A percentile compares a stretch with the other conserved stretches of the same genome.
Evolutionary conservation across 2,797 vertebrate genomes (phyloP).

Genomic region (Prionace glauca): DNA sequence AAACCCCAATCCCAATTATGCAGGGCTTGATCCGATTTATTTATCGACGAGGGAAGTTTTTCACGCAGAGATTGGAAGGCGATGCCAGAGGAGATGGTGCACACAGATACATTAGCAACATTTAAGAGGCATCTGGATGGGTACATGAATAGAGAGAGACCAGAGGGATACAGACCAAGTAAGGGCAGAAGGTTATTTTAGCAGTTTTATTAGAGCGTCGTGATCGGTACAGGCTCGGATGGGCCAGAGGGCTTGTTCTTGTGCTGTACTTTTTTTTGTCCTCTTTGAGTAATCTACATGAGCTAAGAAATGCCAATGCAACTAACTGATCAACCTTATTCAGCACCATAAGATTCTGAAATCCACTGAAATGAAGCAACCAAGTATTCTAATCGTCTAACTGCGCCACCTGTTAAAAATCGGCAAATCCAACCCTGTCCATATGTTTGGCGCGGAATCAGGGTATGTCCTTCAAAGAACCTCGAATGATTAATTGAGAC

Average conservation of each 20-base stretch:
- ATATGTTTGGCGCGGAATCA: background rate
- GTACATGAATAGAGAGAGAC: too few species aligned
- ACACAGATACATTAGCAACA: too few species aligned
- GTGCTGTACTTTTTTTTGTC: too few species aligned
- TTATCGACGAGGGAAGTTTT: background rate
- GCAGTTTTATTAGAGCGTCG: too few species aligned
- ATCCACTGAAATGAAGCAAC: background rate
- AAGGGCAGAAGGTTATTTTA: too few species aligned
- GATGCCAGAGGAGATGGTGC: too few species aligned
- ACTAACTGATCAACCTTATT: background rate
- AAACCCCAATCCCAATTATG: background rate
- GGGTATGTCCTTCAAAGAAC: background rate
- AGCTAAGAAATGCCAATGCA: background rate
- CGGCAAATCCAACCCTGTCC: background rate
- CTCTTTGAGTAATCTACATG: background rate
- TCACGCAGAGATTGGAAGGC: too few species aligned
- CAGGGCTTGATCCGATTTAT: background rate
- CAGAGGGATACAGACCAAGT: too few species aligned
- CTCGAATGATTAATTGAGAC: background rate
- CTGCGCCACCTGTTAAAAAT: constrained; percentile 16
- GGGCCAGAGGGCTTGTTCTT: too few species aligned
- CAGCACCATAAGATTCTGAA: background rate
- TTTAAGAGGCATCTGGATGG: too few species aligned
- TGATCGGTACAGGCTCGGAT: too few species aligned
- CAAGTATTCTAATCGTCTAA: background rate